phyloP scores from a whole-genome alignment of 2,797 vertebrate genomes.

The Liparis tanakae region DNA sequence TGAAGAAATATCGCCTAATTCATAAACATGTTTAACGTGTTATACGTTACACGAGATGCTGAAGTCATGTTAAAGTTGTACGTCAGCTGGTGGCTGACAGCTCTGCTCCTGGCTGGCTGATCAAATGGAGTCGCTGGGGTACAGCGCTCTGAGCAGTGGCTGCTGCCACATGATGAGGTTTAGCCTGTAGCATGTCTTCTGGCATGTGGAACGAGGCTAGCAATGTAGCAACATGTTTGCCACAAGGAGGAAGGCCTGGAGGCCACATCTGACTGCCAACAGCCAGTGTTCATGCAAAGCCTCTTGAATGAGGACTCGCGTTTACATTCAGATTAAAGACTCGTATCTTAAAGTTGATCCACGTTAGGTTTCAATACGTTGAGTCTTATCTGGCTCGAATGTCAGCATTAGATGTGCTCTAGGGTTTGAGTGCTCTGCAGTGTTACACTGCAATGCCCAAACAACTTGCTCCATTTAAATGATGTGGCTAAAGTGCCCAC shows the following conservation, averaged over 20 bases:
- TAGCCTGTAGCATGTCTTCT: constrained; percentile 40
- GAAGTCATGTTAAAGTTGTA: constrained; percentile 15
- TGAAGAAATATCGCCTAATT: background rate
- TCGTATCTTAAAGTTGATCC: background rate
- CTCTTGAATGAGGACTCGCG: background rate
- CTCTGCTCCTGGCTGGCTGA: background rate
- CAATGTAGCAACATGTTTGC: constrained; percentile 62
- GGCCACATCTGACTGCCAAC: constrained; percentile 55
- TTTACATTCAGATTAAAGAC: constrained; percentile 5
- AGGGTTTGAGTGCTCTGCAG: constrained; percentile 8
- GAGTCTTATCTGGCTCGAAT: background rate
- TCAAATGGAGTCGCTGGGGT: background rate
- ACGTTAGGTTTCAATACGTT: background rate
- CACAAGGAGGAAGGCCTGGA: constrained; percentile 63
- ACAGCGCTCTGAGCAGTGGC: background rate
- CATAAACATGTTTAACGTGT: background rate
- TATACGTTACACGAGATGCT: background rate
- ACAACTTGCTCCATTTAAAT: constrained; percentile 23
- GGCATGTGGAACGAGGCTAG: constrained; percentile 65
- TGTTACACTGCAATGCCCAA: constrained; percentile 1
- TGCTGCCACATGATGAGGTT: constrained; percentile 8
- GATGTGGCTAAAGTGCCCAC: background rate
- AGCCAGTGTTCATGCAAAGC: constrained; percentile 22
- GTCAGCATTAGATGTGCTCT: constrained; percentile 12
- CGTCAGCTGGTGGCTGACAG: constrained; percentile 11